Conservation (phyloP, 1,140 invertebrate genomes). For the Leptopilina boulardi region DNA sequence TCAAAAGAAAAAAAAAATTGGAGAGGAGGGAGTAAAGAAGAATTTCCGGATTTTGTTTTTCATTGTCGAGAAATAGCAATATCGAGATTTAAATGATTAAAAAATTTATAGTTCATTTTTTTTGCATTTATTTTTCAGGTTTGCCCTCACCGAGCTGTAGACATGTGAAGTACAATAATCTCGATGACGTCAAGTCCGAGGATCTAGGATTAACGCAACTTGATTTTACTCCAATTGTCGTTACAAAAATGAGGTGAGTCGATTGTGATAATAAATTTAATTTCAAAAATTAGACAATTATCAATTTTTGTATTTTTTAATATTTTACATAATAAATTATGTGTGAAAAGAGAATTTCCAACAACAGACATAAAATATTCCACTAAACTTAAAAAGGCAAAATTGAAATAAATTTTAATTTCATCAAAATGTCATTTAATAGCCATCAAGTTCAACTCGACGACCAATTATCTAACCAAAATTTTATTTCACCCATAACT, state of each 20-base stretch:
- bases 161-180: slow-evolving; percentile 69
- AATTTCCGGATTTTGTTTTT: slow-evolving; percentile 12
- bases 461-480: neutral
- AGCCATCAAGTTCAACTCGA: too few species aligned
- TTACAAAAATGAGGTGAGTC: slow-evolving; percentile 75
- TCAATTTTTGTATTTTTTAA: too few species aligned
- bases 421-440: too few species aligned
- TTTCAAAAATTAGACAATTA: too few species aligned
- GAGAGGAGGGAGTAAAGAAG: neutral
- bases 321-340: too few species aligned
- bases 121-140: slow-evolving; percentile 61
- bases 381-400: too few species aligned
- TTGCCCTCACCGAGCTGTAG: slow-evolving; percentile 64
- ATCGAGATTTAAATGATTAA: slow-evolving; percentile 2
- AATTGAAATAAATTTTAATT: too few species aligned
- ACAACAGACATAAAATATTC: too few species aligned
- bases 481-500: too few species aligned
- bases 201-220: slow-evolving; percentile 71
- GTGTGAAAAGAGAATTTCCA: too few species aligned
- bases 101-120: slow-evolving; percentile 34
- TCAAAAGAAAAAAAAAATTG: neutral
- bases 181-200: slow-evolving; percentile 70
- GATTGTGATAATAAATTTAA: too few species aligned
- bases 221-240: slow-evolving; percentile 73
- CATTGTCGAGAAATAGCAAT: slow-evolving; percentile 1